These are phyloP conservation scores for Sitobion miscanthi DNA, from an alignment of 1,140 invertebrate species.

Conservation along the genomic window DNA sequence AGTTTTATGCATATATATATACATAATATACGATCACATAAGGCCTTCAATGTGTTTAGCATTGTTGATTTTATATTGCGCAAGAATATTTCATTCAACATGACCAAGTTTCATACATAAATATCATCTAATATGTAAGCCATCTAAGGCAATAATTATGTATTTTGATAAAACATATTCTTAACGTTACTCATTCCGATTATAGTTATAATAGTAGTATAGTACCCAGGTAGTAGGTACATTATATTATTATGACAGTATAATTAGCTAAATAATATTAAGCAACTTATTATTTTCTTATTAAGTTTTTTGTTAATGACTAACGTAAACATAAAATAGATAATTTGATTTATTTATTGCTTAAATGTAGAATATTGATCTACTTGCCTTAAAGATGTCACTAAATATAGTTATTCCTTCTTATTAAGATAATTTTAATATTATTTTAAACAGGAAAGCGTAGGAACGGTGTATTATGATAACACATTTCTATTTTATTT, in stretches of 20 bases:
- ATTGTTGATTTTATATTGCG: constrained; percentile 50
- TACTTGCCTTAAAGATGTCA: neutral
- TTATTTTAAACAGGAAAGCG: neutral
- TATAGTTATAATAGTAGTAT: neutral
- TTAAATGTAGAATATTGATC: neutral
- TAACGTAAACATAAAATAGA: neutral
- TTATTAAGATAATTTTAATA: neutral
- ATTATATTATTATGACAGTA: neutral
- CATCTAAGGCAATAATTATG: neutral
- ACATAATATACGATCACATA: constrained; percentile 19
- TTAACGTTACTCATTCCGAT: neutral
- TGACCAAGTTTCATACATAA: neutral
- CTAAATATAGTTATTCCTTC: neutral
- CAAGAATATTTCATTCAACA: constrained; percentile 38
- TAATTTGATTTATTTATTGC: neutral
- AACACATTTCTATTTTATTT: neutral
- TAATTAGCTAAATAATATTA: neutral
- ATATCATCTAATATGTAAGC: neutral
- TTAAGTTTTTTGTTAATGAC: neutral
- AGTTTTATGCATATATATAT: neutral
- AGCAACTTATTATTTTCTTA: neutral
- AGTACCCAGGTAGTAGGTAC: neutral
- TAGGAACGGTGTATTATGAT: neutral
- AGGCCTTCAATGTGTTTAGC: constrained; percentile 47
- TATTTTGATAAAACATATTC: constrained; percentile 6